A percentile compares a stretch with the other conserved stretches of the same genome.
Evolutionary conservation across 2,888 invertebrate species (phyloP).

Genomic region (Athalia circularis): DNA sequence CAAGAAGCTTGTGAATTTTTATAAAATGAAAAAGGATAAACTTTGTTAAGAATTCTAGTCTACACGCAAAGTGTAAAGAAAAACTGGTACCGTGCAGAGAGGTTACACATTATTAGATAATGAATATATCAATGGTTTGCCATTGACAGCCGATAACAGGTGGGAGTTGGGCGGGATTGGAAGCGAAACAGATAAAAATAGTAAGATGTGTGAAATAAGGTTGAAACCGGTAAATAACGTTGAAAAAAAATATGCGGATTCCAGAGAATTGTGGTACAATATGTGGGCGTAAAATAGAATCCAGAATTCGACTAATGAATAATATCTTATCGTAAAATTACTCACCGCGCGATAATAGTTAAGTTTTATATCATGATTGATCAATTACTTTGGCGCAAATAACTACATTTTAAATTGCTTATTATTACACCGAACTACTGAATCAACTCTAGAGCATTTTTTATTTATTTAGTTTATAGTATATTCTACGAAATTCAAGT

Average conservation of each 20-base stretch:
- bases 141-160: constrained; percentile 23
- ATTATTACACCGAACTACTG: constrained; percentile 2
- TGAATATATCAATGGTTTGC: background rate
- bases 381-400: constrained; percentile 45
- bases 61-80: too few relatives aligned
- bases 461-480: background rate
- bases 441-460: background rate
- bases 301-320: background rate
- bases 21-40: too few relatives aligned
- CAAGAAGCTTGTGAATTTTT: too few relatives aligned
- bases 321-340: constrained; percentile 25
- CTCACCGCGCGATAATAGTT: constrained; percentile 51
- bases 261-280: background rate
- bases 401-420: constrained; percentile 49
- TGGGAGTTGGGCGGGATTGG: constrained; percentile 8
- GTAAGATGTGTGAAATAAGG: background rate
- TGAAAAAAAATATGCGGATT: background rate
- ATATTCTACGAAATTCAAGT: background rate
- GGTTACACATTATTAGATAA: too few relatives aligned
- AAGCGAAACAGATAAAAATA: background rate
- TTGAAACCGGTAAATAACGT: too few relatives aligned
- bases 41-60: too few relatives aligned
- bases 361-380: constrained; percentile 53
- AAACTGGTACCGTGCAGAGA: too few relatives aligned
- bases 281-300: background rate